Conservation (phyloP, 2,113 vertebrate species). For the Neodontobutis hainanensis region DNA sequence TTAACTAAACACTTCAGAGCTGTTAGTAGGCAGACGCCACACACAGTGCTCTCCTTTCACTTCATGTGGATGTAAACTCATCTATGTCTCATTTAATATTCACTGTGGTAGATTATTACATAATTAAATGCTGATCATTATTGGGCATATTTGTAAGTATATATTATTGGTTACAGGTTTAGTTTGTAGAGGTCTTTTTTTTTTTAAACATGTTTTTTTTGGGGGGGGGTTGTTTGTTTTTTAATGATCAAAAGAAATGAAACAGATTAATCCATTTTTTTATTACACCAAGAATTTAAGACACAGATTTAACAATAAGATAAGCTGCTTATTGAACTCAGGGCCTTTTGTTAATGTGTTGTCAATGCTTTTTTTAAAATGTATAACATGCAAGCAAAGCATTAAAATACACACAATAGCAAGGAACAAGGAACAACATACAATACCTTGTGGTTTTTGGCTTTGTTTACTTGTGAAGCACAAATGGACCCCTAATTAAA, state of each 20-base stretch:
- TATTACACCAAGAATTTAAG: neutral
- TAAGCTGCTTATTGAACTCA: neutral
- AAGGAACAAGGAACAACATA: neutral
- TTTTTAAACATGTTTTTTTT: too few relatives aligned
- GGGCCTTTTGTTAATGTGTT: neutral
- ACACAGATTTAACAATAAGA: neutral
- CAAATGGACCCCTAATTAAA: constrained; percentile 58
- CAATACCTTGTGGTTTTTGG: constrained; percentile 80
- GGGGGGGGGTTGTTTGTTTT: too few relatives aligned
- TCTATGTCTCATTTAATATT: too few relatives aligned
- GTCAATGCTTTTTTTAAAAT: neutral
- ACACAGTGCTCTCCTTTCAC: neutral
- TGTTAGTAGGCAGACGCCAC: constrained; percentile 66
- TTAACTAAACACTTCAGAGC: constrained; percentile 72
- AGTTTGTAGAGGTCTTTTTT: too few relatives aligned
- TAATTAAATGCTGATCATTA: too few relatives aligned
- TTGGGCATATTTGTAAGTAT: too few relatives aligned
- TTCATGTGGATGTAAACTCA: neutral
- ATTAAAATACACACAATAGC: constrained; percentile 17
- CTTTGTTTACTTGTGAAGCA: constrained; percentile 44
- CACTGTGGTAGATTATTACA: too few relatives aligned
- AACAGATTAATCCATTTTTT: neutral
- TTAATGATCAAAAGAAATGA: too few relatives aligned
- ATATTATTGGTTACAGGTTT: too few relatives aligned
- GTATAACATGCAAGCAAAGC: constrained; percentile 14